Base-by-base conservation (phyloP, 2,888 invertebrate species). In the Dicyrtomina minuta region DNA sequence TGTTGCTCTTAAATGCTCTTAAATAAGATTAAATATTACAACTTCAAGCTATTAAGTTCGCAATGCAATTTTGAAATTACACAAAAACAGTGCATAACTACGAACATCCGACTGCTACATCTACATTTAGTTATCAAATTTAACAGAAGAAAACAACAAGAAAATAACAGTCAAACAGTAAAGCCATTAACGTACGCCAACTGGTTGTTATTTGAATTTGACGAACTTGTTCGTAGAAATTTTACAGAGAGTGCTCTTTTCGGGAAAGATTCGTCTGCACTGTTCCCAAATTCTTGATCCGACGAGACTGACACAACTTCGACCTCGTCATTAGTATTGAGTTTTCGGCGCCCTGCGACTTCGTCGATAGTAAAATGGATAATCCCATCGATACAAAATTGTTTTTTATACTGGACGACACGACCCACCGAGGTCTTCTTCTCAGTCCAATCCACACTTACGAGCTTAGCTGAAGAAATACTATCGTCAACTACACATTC, bases 201-300 rank as follows among this genome's bases (percentile, higher is more conserved):
- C 20, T 51, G 5, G 27, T 33, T 33, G 3, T 33, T 3, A 33
- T 8, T 33, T 56, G 56, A 27, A 15, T 10, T n/a, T n/a, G 26
- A 41, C 17, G n/a, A 17, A 13, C 22, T 15, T 17, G 41, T 12
- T 5, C 8, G 13, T 13, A 41, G 10, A 17, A 20, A 58, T 17
- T 22, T 41, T 1, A 58, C 41, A 6, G 41, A 2, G 12, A 27
- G 10, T 39, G 58, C 58, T n/a, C 58, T 33, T 58, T 58, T 58
- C 22, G 12, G 39, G 27, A 49, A 49, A 10, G 17, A 22, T 10
- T 61, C 13, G 17, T n/a, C 4, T 13, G 6, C 22, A 55, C 26
- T 12, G 1, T 0, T 53, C n/a, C 22, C 88, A 76, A 87, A 86
- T 80, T 90, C 90, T 82, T 91, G 91, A 77, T 91, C 89, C 1